Percentiles rank a stretch among this genome's conserved stretches.
Conservation (phyloP, 2,113 vertebrate species). For the Phocoena phocoena region DNA sequence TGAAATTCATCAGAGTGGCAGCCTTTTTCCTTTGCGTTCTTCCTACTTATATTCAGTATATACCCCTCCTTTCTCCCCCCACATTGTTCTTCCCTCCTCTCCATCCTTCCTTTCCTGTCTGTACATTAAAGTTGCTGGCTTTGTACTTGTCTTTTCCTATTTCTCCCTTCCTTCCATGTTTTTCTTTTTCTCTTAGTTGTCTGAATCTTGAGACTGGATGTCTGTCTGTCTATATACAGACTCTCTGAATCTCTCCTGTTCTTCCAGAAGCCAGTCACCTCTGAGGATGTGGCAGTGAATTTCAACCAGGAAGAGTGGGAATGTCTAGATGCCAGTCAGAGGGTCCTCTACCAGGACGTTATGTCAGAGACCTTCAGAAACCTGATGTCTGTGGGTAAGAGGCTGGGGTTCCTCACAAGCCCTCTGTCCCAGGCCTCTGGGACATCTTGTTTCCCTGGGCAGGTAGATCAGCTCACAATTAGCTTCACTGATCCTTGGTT, state of each 20-base stretch:
- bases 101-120: not conserved
- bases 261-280: slow-evolving; percentile 53
- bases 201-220: not conserved
- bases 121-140: not conserved
- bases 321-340: slow-evolving; percentile 45
- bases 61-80: not conserved
- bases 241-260: not conserved
- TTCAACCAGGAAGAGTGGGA: slow-evolving; percentile 71
- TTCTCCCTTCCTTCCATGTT: not conserved
- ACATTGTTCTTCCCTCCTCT: not conserved
- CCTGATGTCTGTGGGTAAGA: slow-evolving; percentile 65
- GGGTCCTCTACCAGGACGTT: slow-evolving; percentile 54
- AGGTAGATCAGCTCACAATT: not conserved
- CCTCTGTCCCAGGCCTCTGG: not conserved
- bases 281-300: slow-evolving; percentile 64
- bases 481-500: not conserved
- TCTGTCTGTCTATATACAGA: not conserved
- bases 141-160: not conserved
- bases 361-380: slow-evolving; percentile 61
- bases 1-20: not conserved
- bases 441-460: not conserved
- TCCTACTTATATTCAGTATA: not conserved
- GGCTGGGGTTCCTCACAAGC: not conserved
- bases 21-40: not conserved
- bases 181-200: not conserved